phyloP scores from a whole-genome alignment of 1,140 invertebrate species.

The Caenorhabditis latens region DNA sequence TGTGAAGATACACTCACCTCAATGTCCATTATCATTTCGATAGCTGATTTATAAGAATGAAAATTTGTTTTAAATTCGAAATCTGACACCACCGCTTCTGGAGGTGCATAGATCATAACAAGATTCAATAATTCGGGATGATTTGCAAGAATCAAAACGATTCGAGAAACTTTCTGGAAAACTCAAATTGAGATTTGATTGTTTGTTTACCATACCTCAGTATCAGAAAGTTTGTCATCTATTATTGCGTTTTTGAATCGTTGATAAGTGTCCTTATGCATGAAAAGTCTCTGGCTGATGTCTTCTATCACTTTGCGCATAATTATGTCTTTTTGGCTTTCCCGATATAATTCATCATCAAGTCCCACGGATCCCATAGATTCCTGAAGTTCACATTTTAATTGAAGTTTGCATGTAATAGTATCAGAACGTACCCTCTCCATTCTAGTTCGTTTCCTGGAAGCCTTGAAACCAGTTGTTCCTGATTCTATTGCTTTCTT shows the following conservation, averaged over 20 bases:
- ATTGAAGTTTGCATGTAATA: background rate
- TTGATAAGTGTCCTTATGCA: conserved; percentile 22
- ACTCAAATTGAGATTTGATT: background rate
- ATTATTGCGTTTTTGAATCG: background rate
- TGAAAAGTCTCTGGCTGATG: conserved; percentile 5
- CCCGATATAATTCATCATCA: background rate
- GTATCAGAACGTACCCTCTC: background rate
- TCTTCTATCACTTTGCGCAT: conserved; percentile 15
- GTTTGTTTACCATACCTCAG: background rate
- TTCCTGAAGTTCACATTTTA: background rate
- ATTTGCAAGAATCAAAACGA: background rate
- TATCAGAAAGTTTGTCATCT: background rate
- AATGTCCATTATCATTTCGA: conserved; percentile 38
- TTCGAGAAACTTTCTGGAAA: conserved; percentile 20
- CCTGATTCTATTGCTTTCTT: background rate
- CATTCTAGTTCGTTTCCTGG: conserved; percentile 16
- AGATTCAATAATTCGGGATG: conserved; percentile 5
- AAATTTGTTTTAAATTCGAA: background rate
- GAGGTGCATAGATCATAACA: background rate
- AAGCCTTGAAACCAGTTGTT: background rate
- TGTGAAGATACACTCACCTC: background rate
- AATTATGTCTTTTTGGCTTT: background rate
- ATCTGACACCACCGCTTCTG: conserved; percentile 15
- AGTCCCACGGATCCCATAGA: conserved; percentile 7
- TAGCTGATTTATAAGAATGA: conserved; percentile 22